These are phyloP conservation scores for Dromaius novaehollandiae DNA, from an alignment of 2,113 vertebrate genomes.

Conservation along the genomic window DNA sequence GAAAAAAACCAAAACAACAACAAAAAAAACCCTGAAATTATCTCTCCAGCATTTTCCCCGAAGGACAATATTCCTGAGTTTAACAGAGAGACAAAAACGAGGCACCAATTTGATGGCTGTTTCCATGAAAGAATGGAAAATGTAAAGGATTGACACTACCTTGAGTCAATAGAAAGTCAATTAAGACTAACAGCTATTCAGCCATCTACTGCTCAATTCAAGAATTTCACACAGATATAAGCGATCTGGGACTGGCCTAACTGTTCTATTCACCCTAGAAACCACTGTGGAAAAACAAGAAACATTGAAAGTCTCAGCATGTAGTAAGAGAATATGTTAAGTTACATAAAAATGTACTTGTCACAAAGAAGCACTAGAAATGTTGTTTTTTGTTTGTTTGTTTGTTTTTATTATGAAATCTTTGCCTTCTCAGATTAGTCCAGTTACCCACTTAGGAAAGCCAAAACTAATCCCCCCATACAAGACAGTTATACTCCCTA, in stretches of 20 bases:
- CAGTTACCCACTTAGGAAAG: neutral
- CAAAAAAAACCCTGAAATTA: neutral
- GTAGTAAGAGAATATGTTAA: neutral
- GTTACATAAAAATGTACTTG: neutral
- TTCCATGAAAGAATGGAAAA: neutral
- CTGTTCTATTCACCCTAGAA: neutral
- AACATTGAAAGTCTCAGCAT: neutral
- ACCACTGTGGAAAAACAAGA: neutral
- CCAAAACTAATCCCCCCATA: neutral
- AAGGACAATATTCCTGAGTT: neutral
- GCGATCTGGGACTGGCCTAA: neutral
- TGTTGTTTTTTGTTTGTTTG: neutral
- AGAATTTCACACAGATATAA: neutral
- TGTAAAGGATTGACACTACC: neutral
- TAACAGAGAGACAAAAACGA: neutral
- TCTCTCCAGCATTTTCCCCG: neutral
- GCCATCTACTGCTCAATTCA: neutral
- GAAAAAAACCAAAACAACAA: neutral
- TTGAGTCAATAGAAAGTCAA: neutral
- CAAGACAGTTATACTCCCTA: neutral
- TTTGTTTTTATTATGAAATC: neutral
- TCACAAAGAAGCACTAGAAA: neutral
- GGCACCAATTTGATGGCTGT: neutral
- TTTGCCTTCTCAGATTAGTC: neutral
- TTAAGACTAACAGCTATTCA: neutral